Percentiles rank a stretch among this genome's conserved stretches.
These are phyloP conservation scores for Bufo bufo DNA, from an alignment of 2,113 vertebrate genomes.

Conservation along the genomic window DNA sequence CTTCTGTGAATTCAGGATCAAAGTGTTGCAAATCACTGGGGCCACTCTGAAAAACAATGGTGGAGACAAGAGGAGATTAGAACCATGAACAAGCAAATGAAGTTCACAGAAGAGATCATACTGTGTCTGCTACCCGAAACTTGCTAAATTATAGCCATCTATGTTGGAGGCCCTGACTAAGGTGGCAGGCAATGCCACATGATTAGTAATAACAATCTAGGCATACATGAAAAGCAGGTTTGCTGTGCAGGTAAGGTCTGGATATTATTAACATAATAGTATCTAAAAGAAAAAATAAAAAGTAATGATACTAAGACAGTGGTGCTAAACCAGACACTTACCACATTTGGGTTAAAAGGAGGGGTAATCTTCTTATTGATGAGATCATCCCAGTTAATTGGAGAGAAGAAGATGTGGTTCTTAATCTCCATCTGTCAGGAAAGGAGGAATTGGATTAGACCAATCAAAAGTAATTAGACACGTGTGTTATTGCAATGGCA, in stretches of 20 bases:
- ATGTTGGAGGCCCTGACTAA: neutral
- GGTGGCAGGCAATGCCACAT: neutral
- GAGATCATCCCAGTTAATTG: conserved; percentile 99
- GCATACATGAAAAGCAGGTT: neutral
- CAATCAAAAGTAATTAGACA: conserved; percentile 58
- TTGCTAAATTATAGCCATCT: neutral
- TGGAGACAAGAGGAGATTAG: conserved; percentile 14
- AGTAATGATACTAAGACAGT: neutral
- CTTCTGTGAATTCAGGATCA: conserved; percentile 96
- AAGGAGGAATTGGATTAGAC: conserved; percentile 65
- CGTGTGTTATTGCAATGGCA: conserved; percentile 12
- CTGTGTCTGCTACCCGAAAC: neutral
- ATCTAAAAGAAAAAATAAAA: neutral
- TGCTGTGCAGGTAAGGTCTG: no score
- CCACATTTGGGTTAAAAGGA: conserved; percentile 99
- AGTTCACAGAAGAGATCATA: neutral
- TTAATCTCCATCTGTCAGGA: conserved; percentile 92
- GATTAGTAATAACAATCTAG: neutral
- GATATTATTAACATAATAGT: neutral
- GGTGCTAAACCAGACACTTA: conserved; percentile 72
- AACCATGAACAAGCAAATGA: neutral
- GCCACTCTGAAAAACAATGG: conserved; percentile 78
- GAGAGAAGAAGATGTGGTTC: conserved; percentile 96
- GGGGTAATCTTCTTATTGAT: conserved; percentile 98
- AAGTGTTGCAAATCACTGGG: conserved; percentile 95